Base-by-base conservation (phyloP, 1,140 invertebrate species). In the Apolygus lucorum region DNA sequence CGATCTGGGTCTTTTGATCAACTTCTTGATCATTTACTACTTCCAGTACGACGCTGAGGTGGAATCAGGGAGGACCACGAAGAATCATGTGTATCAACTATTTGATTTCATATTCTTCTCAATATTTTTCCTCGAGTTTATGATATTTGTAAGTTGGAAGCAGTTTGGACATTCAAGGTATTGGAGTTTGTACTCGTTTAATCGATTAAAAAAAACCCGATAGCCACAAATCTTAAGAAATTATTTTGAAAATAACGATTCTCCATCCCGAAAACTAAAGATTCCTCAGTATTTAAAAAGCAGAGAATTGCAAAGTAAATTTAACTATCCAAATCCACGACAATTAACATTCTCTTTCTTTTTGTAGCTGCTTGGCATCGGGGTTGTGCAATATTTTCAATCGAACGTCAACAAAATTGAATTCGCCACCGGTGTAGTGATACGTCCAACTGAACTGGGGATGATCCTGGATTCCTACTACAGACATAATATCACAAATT, bases 381-480 rank as follows among this genome's bases (percentile, higher is more conserved):
- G 64, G 17, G n/a, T 66, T 4, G 28, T 66, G 1, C 64, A 66
- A 29, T 66, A 66, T 66, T 66, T 66, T n/a, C 27, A 34, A 34
- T 14, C 27, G 17, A 28, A 66, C n/a, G 64, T 66, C 27, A 66
- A 66, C 64, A 66, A 66, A 42, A 34, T 66, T 34, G 64, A 66
- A 21, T 66, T 66, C 21, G 27, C 64, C 13, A 66, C 64, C 14
- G 64, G 64, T 2, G 34, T 66, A 2, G 17, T 66, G 4, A 28
- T 66, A 2, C n/a, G 64, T 13, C 27, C 64, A 13, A 29, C 27
- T 4, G 27, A 66, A 42, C n/a, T 66, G n/a, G 29, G 26, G 2
- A 66, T 66, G 64, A n/a, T 21, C 17, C n/a, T 8, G 8, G 64
- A 66, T 28, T 29, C 64, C 1, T 28, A 17, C 4, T 29, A 21